Evolutionary conservation across 2,888 invertebrate genomes (phyloP), one percentile per base, ranked within the genome.

Genomic region (Coremacera marginata): DNA sequence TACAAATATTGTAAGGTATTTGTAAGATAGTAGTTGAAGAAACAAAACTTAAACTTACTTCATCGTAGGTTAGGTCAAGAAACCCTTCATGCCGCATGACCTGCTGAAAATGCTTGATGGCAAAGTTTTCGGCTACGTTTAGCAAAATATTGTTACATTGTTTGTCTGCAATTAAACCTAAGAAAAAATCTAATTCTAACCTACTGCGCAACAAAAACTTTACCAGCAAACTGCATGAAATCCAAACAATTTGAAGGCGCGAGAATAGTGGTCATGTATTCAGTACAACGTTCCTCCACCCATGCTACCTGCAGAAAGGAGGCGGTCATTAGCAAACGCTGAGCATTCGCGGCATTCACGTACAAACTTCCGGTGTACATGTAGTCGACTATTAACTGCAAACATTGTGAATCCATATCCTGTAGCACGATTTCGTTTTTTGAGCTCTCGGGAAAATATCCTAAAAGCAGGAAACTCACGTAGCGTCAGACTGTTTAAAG

Each of bases 11-110:
- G n/a, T n/a, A 3, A 22, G 9, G 9, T 37, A 16, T 19, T 11
- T n/a, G n/a, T n/a, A 14, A 31, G 31, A 3, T 7, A 62, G 2
- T 25, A 1, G 5, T 9, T 7, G 9, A 3, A 2, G 8, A 51
- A 52, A 34, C 37, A 34, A 34, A 7, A 19, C 5, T 8, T n/a
- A 5, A 5, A 37, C 73, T 77, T 78, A 86, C 86, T 81, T 86
- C 86, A 8, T 82, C 82, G 63, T 82, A 82, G 1, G 82, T 77
- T 55, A 86, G 80, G 14, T 81, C 79, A 25, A 84, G 74, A 73
- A 86, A 86, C 62, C 85, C 86, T 8, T 84, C 84, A 68, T 81
- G 72, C 77, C 81, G 82, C 25, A 83, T 80, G 4, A 85, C 83
- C 31, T 84, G 82, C 75, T 83, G 82, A 65, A 85, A 85, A 78